Evolutionary conservation across 2,797 vertebrate species (phyloP).

Genomic region (Eupleurogrammus muticus): DNA sequence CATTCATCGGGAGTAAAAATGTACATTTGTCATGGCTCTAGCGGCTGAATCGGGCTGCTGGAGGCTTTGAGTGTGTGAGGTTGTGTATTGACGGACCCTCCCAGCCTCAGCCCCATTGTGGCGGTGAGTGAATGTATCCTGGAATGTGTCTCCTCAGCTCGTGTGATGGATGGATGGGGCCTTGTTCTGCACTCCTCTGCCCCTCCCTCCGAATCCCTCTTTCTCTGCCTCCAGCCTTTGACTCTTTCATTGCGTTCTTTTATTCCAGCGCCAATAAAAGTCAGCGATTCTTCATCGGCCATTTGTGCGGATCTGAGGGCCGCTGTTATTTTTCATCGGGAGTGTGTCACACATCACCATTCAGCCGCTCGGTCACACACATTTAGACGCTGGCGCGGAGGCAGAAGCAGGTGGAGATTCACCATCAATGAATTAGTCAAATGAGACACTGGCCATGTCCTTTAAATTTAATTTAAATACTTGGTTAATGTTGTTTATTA

Average conservation of each 20-base stretch:
- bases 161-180: conserved; percentile 90
- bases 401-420: conserved; percentile 79
- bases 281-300: conserved; percentile 86
- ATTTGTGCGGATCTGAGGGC: conserved; percentile 82
- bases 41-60: conserved; percentile 74
- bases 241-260: conserved; percentile 86
- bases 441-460: conserved; percentile 74
- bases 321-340: conserved; percentile 82
- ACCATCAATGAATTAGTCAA: conserved; percentile 83
- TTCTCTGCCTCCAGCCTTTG: conserved; percentile 84
- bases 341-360: conserved; percentile 85
- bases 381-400: conserved; percentile 73
- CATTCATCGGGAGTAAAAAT: too few relatives aligned
- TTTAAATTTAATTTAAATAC: conserved; percentile 77
- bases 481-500: conserved; percentile 64
- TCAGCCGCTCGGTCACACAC: conserved; percentile 75
- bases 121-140: conserved; percentile 88
- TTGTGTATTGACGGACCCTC: conserved; percentile 85
- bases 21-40: too few relatives aligned
- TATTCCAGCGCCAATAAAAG: conserved; percentile 86
- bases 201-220: conserved; percentile 88
- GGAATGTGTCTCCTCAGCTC: conserved; percentile 87
- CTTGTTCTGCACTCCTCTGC: conserved; percentile 88
- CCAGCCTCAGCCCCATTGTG: conserved; percentile 84
- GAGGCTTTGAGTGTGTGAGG: conserved; percentile 79